Conservation (phyloP, 92 coral and sea anemone species). For the Pocillopora grandis region DNA sequence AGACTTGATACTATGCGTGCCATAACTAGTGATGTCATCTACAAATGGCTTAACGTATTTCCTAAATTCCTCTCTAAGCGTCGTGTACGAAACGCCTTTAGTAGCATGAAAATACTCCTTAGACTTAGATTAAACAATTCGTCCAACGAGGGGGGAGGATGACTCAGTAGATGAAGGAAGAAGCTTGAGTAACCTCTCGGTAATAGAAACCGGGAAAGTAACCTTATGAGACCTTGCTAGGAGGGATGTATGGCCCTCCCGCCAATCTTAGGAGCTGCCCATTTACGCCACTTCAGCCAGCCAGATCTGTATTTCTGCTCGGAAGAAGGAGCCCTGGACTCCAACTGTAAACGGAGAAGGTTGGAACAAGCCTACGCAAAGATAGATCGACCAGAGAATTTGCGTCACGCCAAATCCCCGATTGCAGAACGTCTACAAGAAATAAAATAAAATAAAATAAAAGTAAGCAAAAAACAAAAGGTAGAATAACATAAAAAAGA, state of each 20-base stretch:
- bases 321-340: no score
- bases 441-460: background rate
- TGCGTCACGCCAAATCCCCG: constrained; percentile 33
- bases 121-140: constrained; percentile 55
- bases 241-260: constrained; percentile 10
- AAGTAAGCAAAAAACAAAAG: constrained; percentile 18
- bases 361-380: no score
- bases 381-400: background rate
- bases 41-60: no score
- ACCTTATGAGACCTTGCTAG: constrained; percentile 36
- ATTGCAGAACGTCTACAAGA: constrained; percentile 37
- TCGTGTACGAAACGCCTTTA: background rate
- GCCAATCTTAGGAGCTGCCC: background rate
- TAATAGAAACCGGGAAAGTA: constrained; percentile 53
- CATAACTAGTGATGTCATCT: no score
- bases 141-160: constrained; percentile 46
- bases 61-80: no score
- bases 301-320: constrained; percentile 20
- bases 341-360: no score
- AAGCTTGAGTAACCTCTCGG: background rate
- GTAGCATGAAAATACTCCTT: constrained; percentile 46
- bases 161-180: background rate
- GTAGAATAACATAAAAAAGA: constrained; percentile 23
- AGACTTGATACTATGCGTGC: no score
- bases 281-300: background rate